Base-by-base conservation (phyloP, 2,113 vertebrate genomes). In the Hydropotes inermis region DNA sequence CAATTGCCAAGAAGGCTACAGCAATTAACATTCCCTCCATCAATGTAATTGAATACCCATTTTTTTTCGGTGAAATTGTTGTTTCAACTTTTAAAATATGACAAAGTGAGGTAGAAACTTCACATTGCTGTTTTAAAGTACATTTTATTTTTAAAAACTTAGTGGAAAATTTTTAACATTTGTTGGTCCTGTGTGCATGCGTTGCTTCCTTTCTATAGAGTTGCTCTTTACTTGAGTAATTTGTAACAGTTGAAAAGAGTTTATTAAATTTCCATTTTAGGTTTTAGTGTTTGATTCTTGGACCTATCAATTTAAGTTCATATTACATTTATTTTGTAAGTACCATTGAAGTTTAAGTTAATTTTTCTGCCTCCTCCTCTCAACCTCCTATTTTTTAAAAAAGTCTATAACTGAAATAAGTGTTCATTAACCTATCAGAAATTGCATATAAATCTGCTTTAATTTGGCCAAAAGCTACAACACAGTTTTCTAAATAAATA, bases 261-360 rank as follows among this genome's bases (percentile, higher is more conserved):
- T 70, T 47, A 83, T 43, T 92, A 17, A 89, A 76, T 87, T 92
- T 74, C 33, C 17, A 76, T 88, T 76, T 90, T 64, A 90, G 36
- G n/a, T 87, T 91, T 58, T 93, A 87, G 21, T 43, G 57, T 64
- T 88, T 93, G 83, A 93, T 91, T 54, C n/a, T 87, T 96, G 54
- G 57, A 60, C 25, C 13, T 17, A 87, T 57, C 61, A 94, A 79
- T 17, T 50, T 30, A 93, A 82, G 36, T 64, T 76, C n/a, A 64
- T 52, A 50, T 79, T 33, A 64, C 12, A 60, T 33, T 97, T 70
- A 82, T 36, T 91, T 97, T 81, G 17, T 55, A 86, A 88, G 30
- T 88, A 58, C n/a, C 64, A 76, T 6, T 50, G 60, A 85, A 9
- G 39, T 85, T 81, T 93, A 89, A 89, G 16, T 3, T 92, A 64